Evolutionary conservation across 2,888 invertebrate genomes (phyloP).

Genomic region (Parelbella ahira): DNA sequence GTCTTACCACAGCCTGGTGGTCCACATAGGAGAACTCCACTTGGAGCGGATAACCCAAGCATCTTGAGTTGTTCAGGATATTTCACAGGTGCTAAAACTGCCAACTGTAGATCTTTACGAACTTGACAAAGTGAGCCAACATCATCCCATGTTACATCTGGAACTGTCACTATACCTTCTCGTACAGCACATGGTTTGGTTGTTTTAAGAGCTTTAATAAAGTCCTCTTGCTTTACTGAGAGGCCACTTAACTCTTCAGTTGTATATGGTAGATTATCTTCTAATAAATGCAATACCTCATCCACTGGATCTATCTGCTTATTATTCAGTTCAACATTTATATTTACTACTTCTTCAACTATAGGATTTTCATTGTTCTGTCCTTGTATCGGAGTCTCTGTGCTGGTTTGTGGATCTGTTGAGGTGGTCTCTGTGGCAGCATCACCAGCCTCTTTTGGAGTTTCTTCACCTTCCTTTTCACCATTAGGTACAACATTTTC

Average conservation of each 20-base stretch:
- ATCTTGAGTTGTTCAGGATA: conserved; percentile 89
- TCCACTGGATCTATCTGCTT: conserved; percentile 47
- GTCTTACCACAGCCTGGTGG: conserved; percentile 99
- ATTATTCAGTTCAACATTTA: conserved; percentile 23
- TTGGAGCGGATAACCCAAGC: conserved; percentile 89
- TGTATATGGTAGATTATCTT: conserved; percentile 83
- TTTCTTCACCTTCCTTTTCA: conserved; percentile 47
- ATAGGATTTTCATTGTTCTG: conserved; percentile 31
- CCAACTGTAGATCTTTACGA: conserved; percentile 92
- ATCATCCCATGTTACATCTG: conserved; percentile 98
- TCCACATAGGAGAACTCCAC: conserved; percentile 96
- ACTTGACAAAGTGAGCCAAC: conserved; percentile 95
- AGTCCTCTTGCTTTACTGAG: conserved; percentile 87
- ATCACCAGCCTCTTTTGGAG: conserved; percentile 37
- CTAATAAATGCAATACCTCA: conserved; percentile 84
- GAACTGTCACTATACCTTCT: conserved; percentile 98
- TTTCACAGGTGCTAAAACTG: conserved; percentile 95
- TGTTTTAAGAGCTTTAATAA: conserved; percentile 86
- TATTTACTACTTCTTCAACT: conserved; percentile 32
- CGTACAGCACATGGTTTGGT: conserved; percentile 96
- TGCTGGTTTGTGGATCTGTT: conserved; percentile 26
- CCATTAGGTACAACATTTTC: conserved; percentile 58
- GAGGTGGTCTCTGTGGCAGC: conserved; percentile 28
- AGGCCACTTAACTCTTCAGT: conserved; percentile 82
- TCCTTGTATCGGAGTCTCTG: conserved; percentile 33